A percentile compares a stretch with the other conserved stretches of the same genome.
phyloP scores from a whole-genome alignment of 2,113 vertebrate species.

The Callithrix jacchus region DNA sequence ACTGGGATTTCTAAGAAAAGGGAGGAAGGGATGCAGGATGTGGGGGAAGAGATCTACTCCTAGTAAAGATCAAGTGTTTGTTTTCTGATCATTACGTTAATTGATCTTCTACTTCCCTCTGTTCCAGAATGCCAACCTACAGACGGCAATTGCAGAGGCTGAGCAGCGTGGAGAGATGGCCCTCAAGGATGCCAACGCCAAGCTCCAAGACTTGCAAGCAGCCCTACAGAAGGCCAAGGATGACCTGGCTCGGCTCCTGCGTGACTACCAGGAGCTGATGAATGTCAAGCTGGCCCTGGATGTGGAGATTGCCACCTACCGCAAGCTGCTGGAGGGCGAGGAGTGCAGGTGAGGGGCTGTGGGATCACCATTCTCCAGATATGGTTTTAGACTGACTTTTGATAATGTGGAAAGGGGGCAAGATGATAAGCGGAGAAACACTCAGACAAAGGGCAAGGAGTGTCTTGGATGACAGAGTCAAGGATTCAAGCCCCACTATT shows the following conservation, averaged over 20 bases:
- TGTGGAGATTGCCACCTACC: conserved; percentile 91
- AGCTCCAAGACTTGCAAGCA: conserved; percentile 85
- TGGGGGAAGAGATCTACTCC: background rate
- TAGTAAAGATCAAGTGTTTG: background rate
- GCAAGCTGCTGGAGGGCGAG: conserved; percentile 90
- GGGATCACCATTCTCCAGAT: background rate
- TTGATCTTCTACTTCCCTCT: background rate
- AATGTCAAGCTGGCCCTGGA: conserved; percentile 90
- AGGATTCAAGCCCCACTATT: conserved; percentile 69
- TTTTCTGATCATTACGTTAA: background rate
- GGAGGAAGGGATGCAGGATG: background rate
- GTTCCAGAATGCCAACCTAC: conserved; percentile 77
- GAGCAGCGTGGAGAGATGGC: conserved; percentile 90
- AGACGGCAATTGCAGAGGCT: conserved; percentile 81
- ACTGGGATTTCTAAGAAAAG: background rate
- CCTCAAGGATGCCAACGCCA: conserved; percentile 85
- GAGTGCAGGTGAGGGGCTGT: conserved; percentile 82
- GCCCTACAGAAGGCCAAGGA: conserved; percentile 88
- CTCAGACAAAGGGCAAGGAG: conserved; percentile 52
- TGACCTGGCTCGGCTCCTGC: conserved; percentile 87
- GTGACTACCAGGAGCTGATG: conserved; percentile 91
- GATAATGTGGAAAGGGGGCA: conserved; percentile 69
- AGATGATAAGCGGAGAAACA: conserved; percentile 69
- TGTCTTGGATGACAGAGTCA: conserved; percentile 67
- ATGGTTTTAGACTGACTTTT: conserved; percentile 52